Percentiles rank a stretch among this genome's conserved stretches.
Conservation (phyloP, 2,113 vertebrate species). For the Rhinolophus ferrumequinum region DNA sequence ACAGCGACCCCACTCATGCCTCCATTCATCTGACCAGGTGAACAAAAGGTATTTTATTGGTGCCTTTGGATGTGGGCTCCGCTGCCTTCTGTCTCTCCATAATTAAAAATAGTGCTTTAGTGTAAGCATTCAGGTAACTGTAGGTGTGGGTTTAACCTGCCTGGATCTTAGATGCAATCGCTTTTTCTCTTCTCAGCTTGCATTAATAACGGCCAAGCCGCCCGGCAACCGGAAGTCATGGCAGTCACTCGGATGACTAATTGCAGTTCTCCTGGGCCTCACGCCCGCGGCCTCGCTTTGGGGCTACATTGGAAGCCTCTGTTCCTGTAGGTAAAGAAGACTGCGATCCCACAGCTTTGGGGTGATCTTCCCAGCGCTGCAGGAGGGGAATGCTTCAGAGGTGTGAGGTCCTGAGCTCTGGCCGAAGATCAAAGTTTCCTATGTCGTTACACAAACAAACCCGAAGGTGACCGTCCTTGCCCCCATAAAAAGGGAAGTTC, state of each 20-base stretch:
- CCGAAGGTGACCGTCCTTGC: slow-evolving; percentile 32
- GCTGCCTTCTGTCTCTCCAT: not conserved
- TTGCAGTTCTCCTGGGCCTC: fast-evolving
- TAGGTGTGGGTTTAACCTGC: not conserved
- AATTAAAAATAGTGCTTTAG: not conserved
- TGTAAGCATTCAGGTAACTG: fast-evolving
- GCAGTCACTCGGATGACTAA: fast-evolving
- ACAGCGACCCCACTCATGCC: fast-evolving
- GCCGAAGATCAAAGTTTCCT: slow-evolving; percentile 22
- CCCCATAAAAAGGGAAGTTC: slow-evolving; percentile 28
- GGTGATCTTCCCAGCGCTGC: not conserved
- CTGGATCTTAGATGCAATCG: not conserved
- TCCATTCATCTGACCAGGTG: fast-evolving
- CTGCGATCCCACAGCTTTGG: fast-evolving
- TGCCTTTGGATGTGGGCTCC: not conserved
- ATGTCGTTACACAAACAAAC: slow-evolving; percentile 15
- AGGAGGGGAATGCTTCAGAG: not conserved
- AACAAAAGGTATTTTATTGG: not conserved
- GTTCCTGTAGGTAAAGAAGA: not conserved
- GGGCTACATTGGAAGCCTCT: not conserved
- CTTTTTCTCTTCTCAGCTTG: not conserved
- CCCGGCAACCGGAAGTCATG: no score
- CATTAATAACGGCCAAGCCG: not conserved
- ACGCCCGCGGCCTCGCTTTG: not conserved
- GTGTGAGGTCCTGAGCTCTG: slow-evolving; percentile 8